Evolutionary conservation across 2,888 invertebrate genomes (phyloP), one percentile per base, ranked within the genome.

Genomic region (Platycheirus rosarum): DNA sequence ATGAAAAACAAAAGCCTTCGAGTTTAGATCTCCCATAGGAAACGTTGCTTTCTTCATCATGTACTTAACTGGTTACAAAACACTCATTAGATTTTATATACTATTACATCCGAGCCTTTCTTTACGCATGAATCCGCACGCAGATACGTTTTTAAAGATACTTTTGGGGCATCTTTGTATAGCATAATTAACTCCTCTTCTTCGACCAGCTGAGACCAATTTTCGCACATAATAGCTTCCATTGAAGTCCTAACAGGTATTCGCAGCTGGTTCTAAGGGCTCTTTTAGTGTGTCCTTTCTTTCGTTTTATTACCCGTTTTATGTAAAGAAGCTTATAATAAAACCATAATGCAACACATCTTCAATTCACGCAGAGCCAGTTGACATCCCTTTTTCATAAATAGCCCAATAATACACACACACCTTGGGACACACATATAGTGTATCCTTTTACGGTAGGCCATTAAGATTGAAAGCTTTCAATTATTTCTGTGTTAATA

Each of bases 401-500:
- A 18, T 44, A 42, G n/a, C n/a, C n/a, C n/a, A n/a, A 44, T 44
- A 42, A 44, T 42, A 14, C 9, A 42, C 42, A 6, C 57, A 60
- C 57, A n/a, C n/a, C n/a, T 60, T 42, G 13, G 42, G 57, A 32
- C 40, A 13, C 35, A 20, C 46, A 66, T 46, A 40, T 20, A 20
- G 16, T 23, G 49, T 18, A 48, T 32, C 18, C 49, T 42, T 63
- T 53, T 32, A 23, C 60, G 20, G 18, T 6, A 26, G 14, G 18
- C 73, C 77, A 68, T 82, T 77, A 77, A 80, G 84, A 86, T 84
- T 84, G 84, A 86, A 87, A 86, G 88, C 87, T 88, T 88, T 89
- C 89, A 89, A 88, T 88, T 88, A 88, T 87, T 88, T 87, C 87
- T 88, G 87, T 85, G 86, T 88, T 87, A 88, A 88, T 87, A 88